phyloP scores from a whole-genome alignment of 2,113 vertebrate genomes.

The Laterallus jamaicensis region DNA sequence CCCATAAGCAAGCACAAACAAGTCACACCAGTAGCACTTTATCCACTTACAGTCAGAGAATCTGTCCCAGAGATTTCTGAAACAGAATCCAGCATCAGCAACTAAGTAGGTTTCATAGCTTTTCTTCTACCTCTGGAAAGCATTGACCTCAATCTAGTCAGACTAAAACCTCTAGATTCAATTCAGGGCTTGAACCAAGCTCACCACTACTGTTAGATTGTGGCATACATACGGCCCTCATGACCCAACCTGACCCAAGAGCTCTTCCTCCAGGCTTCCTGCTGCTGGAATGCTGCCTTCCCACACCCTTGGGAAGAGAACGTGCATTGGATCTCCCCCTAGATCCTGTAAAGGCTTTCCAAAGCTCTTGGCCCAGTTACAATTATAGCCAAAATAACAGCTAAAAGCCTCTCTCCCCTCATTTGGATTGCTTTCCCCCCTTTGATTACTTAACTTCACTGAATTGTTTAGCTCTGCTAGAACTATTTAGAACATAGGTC shows the following conservation, averaged over 20 bases:
- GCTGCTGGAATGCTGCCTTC: not conserved
- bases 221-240: not conserved
- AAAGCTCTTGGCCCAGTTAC: not conserved
- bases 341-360: not conserved
- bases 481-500: not conserved
- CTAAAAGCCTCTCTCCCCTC: not conserved
- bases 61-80: slow-evolving; percentile 16
- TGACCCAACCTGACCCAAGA: not conserved
- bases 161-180: not conserved
- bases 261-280: not conserved
- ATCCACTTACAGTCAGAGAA: not conserved
- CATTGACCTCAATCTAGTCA: not conserved
- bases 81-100: not conserved
- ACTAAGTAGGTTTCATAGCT: not conserved
- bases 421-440: not conserved
- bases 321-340: not conserved
- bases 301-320: not conserved
- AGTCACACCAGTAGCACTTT: not conserved
- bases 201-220: not conserved
- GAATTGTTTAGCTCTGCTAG: not conserved
- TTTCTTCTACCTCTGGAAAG: not conserved
- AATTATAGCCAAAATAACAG: not conserved
- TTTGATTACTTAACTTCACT: not conserved
- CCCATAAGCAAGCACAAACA: not conserved
- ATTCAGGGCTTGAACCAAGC: not conserved